A percentile compares a stretch with the other conserved stretches of the same genome.
Conservation (phyloP, 1,140 invertebrate species). For the Sipha flava region DNA sequence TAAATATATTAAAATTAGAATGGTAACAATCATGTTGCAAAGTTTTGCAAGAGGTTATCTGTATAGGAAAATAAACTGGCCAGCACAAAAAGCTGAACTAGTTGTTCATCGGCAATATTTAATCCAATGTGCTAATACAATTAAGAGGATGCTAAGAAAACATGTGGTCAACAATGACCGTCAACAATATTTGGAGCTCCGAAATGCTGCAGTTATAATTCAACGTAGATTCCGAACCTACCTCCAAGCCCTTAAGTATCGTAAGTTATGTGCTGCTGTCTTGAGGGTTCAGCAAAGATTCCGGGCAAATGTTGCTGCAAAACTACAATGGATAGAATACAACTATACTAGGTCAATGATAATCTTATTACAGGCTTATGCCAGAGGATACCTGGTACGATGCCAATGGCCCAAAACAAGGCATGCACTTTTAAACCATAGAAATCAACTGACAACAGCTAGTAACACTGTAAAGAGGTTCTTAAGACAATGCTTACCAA, state of each 20-base stretch:
- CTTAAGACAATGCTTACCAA: constrained; percentile 42
- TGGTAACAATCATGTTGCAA: neutral
- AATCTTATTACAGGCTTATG: neutral
- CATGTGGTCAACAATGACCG: constrained; percentile 39
- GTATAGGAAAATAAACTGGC: neutral
- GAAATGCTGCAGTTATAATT: constrained; percentile 48
- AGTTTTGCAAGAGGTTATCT: neutral
- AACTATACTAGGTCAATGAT: neutral
- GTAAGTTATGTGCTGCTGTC: constrained; percentile 38
- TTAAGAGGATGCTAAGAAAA: neutral
- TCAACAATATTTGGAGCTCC: constrained; percentile 40
- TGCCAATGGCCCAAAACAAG: neutral
- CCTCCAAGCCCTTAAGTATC: constrained; percentile 28
- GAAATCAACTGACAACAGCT: constrained; percentile 42
- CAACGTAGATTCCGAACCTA: constrained; percentile 48
- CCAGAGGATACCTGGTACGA: neutral
- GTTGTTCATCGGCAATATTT: neutral
- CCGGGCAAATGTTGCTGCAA: too few species aligned
- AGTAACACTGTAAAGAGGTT: constrained; percentile 46
- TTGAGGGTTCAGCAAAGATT: constrained; percentile 40
- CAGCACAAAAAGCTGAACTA: neutral
- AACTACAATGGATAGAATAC: neutral
- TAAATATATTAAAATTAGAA: too few species aligned
- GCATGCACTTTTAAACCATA: constrained; percentile 41
- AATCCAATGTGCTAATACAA: neutral